phyloP scores from a whole-genome alignment of 2,113 vertebrate species.

The Tachuris rubrigastra region DNA sequence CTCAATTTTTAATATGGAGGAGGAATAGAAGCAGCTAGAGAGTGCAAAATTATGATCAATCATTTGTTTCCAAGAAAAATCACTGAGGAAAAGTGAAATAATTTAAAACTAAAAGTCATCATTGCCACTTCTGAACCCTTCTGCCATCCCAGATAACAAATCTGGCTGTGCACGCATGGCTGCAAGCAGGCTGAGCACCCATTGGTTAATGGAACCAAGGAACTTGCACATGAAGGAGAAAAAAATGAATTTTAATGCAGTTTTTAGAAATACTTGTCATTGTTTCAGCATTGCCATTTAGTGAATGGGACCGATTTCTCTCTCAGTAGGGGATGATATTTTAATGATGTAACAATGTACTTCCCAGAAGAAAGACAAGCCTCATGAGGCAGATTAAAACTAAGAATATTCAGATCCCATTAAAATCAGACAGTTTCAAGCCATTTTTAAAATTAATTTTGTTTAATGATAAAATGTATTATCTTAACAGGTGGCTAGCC shows the following conservation, averaged over 20 bases:
- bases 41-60: background rate
- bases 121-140: background rate
- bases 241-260: conserved; percentile 70
- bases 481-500: conserved; percentile 69
- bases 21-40: background rate
- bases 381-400: conserved; percentile 75
- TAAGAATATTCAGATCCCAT: conserved; percentile 69
- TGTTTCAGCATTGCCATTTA: conserved; percentile 65
- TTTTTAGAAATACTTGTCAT: conserved; percentile 72
- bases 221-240: conserved; percentile 16
- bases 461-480: conserved; percentile 72
- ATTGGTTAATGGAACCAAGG: background rate
- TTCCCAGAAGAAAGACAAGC: conserved; percentile 74
- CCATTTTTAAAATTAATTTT: conserved; percentile 74
- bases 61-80: background rate
- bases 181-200: conserved; percentile 10
- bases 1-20: background rate
- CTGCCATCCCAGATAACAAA: background rate
- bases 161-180: background rate
- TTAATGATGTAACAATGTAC: conserved; percentile 73
- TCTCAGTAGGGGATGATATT: conserved; percentile 71
- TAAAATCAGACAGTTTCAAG: conserved; percentile 66
- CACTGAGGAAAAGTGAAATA: background rate
- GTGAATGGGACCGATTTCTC: conserved; percentile 69
- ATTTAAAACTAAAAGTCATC: background rate